Evolutionary conservation across 2,888 invertebrate genomes (phyloP).

Genomic region (Atethmia centrago): DNA sequence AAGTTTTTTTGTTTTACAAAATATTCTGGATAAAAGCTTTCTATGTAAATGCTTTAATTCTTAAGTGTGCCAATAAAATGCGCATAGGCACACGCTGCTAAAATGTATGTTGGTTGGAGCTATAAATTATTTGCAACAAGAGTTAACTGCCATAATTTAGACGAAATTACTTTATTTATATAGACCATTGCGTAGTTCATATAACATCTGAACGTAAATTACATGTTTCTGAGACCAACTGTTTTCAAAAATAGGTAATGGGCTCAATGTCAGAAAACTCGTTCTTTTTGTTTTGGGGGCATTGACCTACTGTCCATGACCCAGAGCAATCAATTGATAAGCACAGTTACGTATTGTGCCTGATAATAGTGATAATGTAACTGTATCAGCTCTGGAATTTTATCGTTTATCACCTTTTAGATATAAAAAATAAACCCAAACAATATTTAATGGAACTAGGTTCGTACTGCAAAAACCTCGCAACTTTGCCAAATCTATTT

Average conservation of each 20-base stretch:
- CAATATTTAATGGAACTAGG: neutral
- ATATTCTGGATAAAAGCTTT: constrained; percentile 31
- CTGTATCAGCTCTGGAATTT: constrained; percentile 25
- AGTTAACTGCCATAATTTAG: constrained; percentile 21
- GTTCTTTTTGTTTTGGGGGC: constrained; percentile 34
- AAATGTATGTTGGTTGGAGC: constrained; percentile 27
- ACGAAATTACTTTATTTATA: constrained; percentile 47
- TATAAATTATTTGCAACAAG: constrained; percentile 50
- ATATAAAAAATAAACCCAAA: constrained; percentile 21
- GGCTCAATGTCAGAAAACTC: constrained; percentile 32
- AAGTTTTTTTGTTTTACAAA: constrained; percentile 38
- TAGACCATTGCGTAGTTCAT: constrained; percentile 32
- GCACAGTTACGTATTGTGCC: constrained; percentile 35
- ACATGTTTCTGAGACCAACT: constrained; percentile 2
- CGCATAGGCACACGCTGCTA: constrained; percentile 25
- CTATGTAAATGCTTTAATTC: constrained; percentile 10
- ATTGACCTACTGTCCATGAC: constrained; percentile 60
- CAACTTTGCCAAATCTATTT: neutral
- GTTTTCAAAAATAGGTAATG: constrained; percentile 30
- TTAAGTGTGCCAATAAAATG: constrained; percentile 34
- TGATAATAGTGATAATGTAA: constrained; percentile 30
- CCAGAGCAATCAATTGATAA: constrained; percentile 50
- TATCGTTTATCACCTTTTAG: constrained; percentile 33
- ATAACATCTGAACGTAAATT: constrained; percentile 29
- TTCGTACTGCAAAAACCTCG: constrained; percentile 21